Conservation (phyloP, 1,140 invertebrate genomes). For the Galendromus occidentalis region DNA sequence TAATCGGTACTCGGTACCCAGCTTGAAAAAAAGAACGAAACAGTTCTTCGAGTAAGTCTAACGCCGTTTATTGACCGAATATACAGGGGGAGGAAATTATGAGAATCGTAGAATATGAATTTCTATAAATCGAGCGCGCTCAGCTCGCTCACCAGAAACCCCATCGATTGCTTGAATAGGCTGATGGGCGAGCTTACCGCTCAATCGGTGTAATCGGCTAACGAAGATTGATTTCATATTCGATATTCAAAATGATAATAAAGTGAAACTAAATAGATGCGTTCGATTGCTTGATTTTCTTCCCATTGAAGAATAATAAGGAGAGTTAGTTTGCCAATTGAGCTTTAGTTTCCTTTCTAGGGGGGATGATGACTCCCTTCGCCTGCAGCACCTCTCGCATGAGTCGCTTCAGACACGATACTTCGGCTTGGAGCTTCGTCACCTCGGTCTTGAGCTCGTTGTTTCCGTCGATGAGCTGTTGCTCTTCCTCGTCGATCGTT, state of each 20-base stretch:
- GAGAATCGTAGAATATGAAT: background rate
- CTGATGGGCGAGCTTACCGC: background rate
- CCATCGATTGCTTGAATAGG: background rate
- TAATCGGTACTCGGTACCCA: no score
- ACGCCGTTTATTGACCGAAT: constrained; percentile 3
- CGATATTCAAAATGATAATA: background rate
- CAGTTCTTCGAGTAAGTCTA: background rate
- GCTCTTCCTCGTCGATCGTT: constrained; percentile 2
- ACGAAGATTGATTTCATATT: background rate
- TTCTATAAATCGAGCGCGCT: no score
- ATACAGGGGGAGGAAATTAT: background rate
- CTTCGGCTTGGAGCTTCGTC: background rate
- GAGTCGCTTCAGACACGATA: constrained; percentile 2
- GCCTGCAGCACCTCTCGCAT: constrained; percentile 4
- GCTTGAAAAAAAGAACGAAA: no score
- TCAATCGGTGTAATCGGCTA: background rate
- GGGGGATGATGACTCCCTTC: background rate
- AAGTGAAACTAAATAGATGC: background rate
- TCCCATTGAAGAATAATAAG: background rate
- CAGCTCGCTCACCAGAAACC: no score
- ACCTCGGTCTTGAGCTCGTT: background rate
- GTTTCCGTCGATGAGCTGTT: background rate
- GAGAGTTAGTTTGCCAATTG: background rate
- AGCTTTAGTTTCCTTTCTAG: background rate
- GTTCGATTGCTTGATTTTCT: background rate